Base-by-base conservation (phyloP, 2,797 vertebrate genomes). In the Siniperca obscura region DNA sequence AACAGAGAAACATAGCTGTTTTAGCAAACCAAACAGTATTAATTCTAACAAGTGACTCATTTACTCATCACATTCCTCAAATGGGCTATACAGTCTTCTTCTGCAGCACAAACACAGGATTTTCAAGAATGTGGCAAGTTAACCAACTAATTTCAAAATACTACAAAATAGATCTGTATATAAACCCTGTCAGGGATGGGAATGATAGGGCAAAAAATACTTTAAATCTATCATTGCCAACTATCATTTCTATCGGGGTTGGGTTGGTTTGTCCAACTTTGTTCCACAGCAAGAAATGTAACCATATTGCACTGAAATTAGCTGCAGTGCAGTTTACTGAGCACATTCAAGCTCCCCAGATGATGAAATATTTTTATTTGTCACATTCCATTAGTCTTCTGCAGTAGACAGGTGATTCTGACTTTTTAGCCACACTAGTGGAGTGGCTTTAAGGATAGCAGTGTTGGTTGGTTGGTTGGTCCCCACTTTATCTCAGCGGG, bases 31-130 rank as follows among this genome's bases (percentile, higher is more conserved):
- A 80, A 92, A 76, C 44, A 78, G 42, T 70, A 81, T 82, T 76
- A 83, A 64, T 67, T 83, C 71, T 68, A 74, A 22, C 50, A 74
- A 84, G 77, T 72, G 69, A 80, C 44, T 67, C 76, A 61, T 73
- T 83, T 80, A 88, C 74, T 76, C 73, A 87, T 70, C 57, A 73
- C 78, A 81, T 88, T 81, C 74, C 89, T 87, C 86, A 89, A 87
- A 88, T 38, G 5, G 30, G 14, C 44, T 75, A 0, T 12, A 71
- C 76, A 57, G 75, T 38, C 78, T 82, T 64, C 62, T 65, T 64
- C 53, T 67, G 22, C 53, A 64, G 64, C 55, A 76, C 62, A 56
- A 56, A 46, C 71, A 40, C 50, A 55, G 16, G 46, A 40, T 81
- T 59, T 80, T 84, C 69, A 80, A 82, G 73, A 83, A 59, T 76